Evolutionary conservation across 2,888 invertebrate genomes (phyloP).

Genomic region (Dasypolia templi): DNA sequence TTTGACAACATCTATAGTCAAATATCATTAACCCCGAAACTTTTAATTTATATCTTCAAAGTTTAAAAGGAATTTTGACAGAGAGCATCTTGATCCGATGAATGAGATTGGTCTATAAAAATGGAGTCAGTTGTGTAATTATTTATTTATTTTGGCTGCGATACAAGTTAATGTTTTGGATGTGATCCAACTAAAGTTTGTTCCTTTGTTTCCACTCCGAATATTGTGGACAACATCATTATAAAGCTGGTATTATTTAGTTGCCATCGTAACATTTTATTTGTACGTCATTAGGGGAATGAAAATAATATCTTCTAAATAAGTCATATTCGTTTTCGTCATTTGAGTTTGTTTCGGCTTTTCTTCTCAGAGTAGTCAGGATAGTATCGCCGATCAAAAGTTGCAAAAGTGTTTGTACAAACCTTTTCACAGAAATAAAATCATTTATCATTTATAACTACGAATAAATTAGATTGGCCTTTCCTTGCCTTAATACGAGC

Average conservation of each 20-base stretch:
- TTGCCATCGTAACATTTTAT: slow-evolving; percentile 48
- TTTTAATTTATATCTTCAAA: slow-evolving; percentile 17
- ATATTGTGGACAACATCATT: slow-evolving; percentile 70
- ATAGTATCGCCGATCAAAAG: too few relatives aligned
- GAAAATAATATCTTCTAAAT: slow-evolving; percentile 24
- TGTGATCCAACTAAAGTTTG: slow-evolving; percentile 76
- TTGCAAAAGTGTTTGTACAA: too few relatives aligned
- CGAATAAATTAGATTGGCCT: background rate
- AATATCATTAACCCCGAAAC: slow-evolving; percentile 1
- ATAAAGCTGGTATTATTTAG: slow-evolving; percentile 56
- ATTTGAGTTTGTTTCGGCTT: too few relatives aligned
- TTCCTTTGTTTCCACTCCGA: slow-evolving; percentile 72
- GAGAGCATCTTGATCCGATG: slow-evolving; percentile 59
- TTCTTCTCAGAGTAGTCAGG: too few relatives aligned
- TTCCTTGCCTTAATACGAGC: background rate
- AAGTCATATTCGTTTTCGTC: slow-evolving; percentile 11
- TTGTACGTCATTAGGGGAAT: slow-evolving; percentile 21
- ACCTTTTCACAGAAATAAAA: too few relatives aligned
- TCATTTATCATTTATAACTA: too few relatives aligned
- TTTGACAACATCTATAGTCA: slow-evolving; percentile 19
- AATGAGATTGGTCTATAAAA: slow-evolving; percentile 72
- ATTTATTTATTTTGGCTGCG: slow-evolving; percentile 77
- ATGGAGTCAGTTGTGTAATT: slow-evolving; percentile 68
- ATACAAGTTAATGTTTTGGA: slow-evolving; percentile 77
- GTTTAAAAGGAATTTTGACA: background rate